Evolutionary conservation across 2,113 vertebrate genomes (phyloP).

Genomic region (Cyphomyrus discorhynchus): DNA sequence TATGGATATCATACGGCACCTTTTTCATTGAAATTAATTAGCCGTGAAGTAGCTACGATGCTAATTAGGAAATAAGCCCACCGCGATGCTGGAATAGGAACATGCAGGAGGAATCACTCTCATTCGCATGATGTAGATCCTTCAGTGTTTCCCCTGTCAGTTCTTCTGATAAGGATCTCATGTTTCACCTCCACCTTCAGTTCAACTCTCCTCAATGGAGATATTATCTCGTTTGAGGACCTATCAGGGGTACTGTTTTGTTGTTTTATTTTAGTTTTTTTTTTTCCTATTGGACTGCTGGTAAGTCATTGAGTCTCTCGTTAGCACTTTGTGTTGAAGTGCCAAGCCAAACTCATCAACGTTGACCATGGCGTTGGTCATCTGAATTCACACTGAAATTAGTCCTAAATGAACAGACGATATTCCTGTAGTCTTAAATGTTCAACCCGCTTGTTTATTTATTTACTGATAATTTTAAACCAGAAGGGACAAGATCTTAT

Average conservation of each 20-base stretch:
- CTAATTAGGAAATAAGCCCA: not conserved
- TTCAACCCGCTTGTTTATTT: not conserved
- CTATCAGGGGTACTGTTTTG: slow-evolving; percentile 15
- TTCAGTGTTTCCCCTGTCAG: not conserved
- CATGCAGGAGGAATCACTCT: not conserved
- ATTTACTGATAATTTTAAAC: not conserved
- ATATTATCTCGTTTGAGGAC: slow-evolving; percentile 24
- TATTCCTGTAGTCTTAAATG: not conserved
- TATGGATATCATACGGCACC: not conserved
- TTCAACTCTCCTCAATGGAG: slow-evolving; percentile 19
- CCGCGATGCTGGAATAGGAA: not conserved
- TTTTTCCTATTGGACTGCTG: slow-evolving; percentile 1
- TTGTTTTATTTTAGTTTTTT: not conserved
- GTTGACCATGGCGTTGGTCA: not conserved
- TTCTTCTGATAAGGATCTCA: slow-evolving; percentile 19
- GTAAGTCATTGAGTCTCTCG: slow-evolving; percentile 7
- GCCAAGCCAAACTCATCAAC: not conserved
- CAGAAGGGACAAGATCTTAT: not conserved
- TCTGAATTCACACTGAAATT: not conserved
- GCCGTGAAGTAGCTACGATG: not conserved
- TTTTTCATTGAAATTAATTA: not conserved
- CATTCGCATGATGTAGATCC: not conserved
- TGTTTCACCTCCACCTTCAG: not conserved
- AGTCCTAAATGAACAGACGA: not conserved
- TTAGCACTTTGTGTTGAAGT: not conserved